Evolutionary conservation across 1,140 invertebrate genomes (phyloP).

Genomic region (Heterodera schachtii): DNA sequence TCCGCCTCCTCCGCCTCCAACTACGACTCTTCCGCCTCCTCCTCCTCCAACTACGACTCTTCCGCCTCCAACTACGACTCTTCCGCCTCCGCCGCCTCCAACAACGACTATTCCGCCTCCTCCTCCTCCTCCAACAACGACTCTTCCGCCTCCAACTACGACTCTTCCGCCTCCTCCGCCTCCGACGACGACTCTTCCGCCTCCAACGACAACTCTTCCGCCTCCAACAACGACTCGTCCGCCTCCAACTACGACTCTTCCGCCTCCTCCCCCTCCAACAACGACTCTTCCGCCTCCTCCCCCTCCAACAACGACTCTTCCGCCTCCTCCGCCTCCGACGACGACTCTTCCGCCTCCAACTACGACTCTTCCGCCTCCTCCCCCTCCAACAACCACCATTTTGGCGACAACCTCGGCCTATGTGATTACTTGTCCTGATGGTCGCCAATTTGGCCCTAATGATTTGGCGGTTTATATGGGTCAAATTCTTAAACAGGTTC

Average conservation of each 20-base stretch:
- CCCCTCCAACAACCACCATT: background rate
- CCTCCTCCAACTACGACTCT: no score
- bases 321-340: background rate
- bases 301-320: background rate
- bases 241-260: background rate
- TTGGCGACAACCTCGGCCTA: background rate
- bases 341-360: background rate
- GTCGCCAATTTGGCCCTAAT: slow-evolving; percentile 26
- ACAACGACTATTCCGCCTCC: no score
- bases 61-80: no score
- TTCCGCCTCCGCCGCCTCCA: no score
- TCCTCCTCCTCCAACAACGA: no score
- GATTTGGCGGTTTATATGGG: slow-evolving; percentile 20
- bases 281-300: background rate
- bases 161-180: no score
- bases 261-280: background rate
- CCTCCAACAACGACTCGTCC: background rate
- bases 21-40: no score
- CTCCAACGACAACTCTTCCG: no score
- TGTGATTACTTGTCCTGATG: slow-evolving; percentile 12
- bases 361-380: background rate
- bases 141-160: no score
- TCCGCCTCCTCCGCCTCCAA: background rate
- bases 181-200: no score
- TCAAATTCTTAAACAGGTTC: slow-evolving; percentile 20